Conservation (phyloP, 2,888 invertebrate species). For the Latrodectus elegans region DNA sequence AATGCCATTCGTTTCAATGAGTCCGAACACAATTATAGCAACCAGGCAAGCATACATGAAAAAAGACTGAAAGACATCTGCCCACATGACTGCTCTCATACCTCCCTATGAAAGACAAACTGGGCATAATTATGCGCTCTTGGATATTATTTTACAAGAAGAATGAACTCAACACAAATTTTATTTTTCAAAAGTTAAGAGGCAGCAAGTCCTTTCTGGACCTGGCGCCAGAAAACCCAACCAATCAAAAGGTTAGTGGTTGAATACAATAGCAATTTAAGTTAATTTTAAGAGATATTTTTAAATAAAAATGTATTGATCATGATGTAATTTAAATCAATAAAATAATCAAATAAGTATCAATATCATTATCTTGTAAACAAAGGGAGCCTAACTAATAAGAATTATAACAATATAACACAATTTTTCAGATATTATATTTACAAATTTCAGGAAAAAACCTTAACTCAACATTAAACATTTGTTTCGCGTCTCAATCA, state of each 20-base stretch:
- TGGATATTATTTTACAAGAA: background rate
- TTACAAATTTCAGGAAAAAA: no score
- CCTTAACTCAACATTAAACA: no score
- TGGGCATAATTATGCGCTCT: background rate
- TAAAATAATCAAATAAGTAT: no score
- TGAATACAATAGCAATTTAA: background rate
- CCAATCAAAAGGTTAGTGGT: background rate
- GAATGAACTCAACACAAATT: background rate
- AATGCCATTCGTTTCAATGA: conserved; percentile 77
- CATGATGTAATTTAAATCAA: no score
- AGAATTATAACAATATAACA: no score
- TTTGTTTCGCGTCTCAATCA: no score
- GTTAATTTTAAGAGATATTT: background rate
- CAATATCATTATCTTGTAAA: no score
- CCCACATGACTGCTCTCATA: conserved; percentile 91
- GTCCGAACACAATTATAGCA: conserved; percentile 84
- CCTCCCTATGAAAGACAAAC: conserved; percentile 79
- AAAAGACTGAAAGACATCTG: conserved; percentile 85
- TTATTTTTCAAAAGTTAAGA: no score
- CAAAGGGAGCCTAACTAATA: no score
- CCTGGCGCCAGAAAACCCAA: background rate
- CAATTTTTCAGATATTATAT: no score
- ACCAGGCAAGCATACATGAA: conserved; percentile 90
- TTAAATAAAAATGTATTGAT: background rate
- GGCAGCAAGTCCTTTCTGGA: no score